Base-by-base conservation (phyloP, 2,888 invertebrate genomes). In the Oligia latruncula region DNA sequence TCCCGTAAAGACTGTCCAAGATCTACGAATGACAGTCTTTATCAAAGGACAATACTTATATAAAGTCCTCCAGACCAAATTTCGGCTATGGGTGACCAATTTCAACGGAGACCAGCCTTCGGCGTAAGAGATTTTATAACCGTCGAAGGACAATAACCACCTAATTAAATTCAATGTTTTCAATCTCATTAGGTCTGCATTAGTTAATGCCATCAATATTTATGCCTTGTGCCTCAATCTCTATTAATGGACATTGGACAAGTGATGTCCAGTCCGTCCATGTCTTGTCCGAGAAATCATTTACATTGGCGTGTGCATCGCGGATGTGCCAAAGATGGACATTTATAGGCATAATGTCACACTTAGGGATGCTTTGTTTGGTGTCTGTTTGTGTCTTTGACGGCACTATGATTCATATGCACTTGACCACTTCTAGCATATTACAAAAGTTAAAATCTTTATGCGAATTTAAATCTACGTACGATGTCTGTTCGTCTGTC, bases 251-350 rank as follows among this genome's bases (percentile, higher is more conserved):
- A 60, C 65, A 58, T 9, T 70, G 80, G 78, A 67, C 76, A 13
- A 67, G 40, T n/a, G 20, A 58, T 58, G 23, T 11, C 43, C 29
- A 86, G 77, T 77, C 86, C 35, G 76, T 13, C 55, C 86, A 81
- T 84, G 84, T 74, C 68, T n/a, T 55, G 15, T 86, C 85, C 66
- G 35, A 84, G 89, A 87, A 85, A 83, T 86, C 75, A 88, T 89
- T 89, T 80, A 84, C 88, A 89, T 89, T 78, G 40, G 62, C 84
- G 60, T 65, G 72, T 66, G 49, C 60, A 65, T 81, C 62, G 67
- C 81, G 87, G 86, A 88, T 83, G 77, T 78, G 43, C 70, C 66
- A 62, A 46, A 79, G 55, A 78, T 77, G 77, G 81, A 76, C 80
- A 81, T 81, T 83, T 71, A 70, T 49, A 72, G 60, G 60, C 71